phyloP scores from a whole-genome alignment of 2,113 vertebrate species.

The Aphelocoma coerulescens region DNA sequence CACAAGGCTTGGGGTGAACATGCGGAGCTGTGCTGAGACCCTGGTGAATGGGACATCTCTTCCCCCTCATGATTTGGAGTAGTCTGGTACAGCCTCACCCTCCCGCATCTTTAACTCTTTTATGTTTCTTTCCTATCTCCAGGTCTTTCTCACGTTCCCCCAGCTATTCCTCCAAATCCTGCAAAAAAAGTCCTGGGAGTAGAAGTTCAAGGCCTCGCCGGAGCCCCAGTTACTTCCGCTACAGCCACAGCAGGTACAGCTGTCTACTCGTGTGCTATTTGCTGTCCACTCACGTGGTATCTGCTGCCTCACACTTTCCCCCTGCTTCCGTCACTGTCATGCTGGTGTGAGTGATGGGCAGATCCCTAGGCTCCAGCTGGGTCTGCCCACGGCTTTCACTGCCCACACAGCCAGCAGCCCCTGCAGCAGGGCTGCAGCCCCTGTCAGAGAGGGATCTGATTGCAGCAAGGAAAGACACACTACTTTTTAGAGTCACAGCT shows the following conservation, averaged over 20 bases:
- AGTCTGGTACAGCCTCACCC: background rate
- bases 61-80: background rate
- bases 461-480: background rate
- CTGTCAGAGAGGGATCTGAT: background rate
- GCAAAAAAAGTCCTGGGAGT: constrained; percentile 78
- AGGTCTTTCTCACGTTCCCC: constrained; percentile 89
- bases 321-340: background rate
- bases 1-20: background rate
- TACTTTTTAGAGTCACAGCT: background rate
- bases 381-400: background rate
- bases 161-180: constrained; percentile 81
- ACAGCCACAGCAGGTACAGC: constrained; percentile 83
- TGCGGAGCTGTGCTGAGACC: background rate
- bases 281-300: background rate
- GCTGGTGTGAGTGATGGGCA: background rate
- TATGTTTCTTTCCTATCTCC: background rate
- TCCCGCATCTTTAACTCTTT: background rate
- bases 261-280: accelerated
- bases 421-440: background rate
- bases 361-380: background rate
- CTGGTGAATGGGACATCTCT: background rate
- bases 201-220: constrained; percentile 75
- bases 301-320: background rate
- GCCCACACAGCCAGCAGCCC: background rate
- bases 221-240: constrained; percentile 85